Percentiles rank a stretch among this genome's conserved stretches.
Evolutionary conservation across 2,888 invertebrate species (phyloP).

Genomic region (Aplocera efformata): DNA sequence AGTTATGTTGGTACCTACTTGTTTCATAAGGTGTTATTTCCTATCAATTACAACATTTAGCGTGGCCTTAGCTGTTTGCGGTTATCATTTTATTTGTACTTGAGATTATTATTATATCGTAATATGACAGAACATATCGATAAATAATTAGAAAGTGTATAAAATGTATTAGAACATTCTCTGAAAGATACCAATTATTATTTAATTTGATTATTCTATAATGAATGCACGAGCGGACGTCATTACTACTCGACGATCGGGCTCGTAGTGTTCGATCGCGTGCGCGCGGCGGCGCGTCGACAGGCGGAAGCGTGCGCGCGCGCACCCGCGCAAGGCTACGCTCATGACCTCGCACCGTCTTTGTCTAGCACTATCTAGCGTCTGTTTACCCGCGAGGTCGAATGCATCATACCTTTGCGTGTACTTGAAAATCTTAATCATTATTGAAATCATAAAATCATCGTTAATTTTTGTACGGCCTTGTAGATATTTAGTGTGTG

Average conservation of each 20-base stretch:
- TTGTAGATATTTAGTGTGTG: slow-evolving; percentile 52
- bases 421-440: slow-evolving; percentile 61
- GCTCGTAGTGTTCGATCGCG: slow-evolving; percentile 45
- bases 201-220: slow-evolving; percentile 13
- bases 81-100: slow-evolving; percentile 4
- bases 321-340: slow-evolving; percentile 78
- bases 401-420: slow-evolving; percentile 75
- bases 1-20: slow-evolving; percentile 12
- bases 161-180: background rate
- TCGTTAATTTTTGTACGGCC: slow-evolving; percentile 50
- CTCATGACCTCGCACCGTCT: slow-evolving; percentile 79
- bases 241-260: slow-evolving; percentile 42
- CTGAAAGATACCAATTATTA: slow-evolving; percentile 1
- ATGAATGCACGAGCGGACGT: slow-evolving; percentile 26
- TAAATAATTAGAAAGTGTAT: too few relatives aligned
- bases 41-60: slow-evolving; percentile 12
- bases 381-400: slow-evolving; percentile 77
- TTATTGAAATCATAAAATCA: slow-evolving; percentile 60
- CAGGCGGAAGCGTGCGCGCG: slow-evolving; percentile 73
- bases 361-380: slow-evolving; percentile 78
- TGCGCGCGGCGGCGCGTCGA: slow-evolving; percentile 44
- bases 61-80: slow-evolving; percentile 13
- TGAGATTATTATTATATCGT: background rate
- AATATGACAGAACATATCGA: too few relatives aligned
- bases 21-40: slow-evolving; percentile 21